Percentiles rank a stretch among this genome's conserved stretches.
These are phyloP conservation scores for Bujurquina vittata DNA, from an alignment of 2,113 vertebrate species.

Conservation along the genomic window DNA sequence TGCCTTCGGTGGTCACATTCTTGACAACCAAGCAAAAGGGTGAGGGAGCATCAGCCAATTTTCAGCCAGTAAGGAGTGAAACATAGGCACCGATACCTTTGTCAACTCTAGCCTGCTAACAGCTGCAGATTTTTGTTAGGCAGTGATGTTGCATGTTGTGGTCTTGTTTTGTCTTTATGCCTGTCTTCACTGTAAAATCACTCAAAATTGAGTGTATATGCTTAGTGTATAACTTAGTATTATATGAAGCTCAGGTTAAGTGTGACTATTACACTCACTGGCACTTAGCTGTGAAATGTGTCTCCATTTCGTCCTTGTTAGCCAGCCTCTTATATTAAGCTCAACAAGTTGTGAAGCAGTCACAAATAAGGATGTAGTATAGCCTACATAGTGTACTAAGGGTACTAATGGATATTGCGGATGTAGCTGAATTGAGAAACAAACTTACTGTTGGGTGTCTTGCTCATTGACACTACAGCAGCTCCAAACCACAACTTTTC, in stretches of 20 bases:
- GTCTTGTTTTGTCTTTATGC: neutral
- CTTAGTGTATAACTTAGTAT: neutral
- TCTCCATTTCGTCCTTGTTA: neutral
- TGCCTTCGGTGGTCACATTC: neutral
- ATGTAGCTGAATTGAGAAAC: neutral
- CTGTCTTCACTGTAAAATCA: neutral
- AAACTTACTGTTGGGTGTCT: neutral
- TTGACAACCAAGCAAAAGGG: neutral
- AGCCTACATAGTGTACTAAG: neutral
- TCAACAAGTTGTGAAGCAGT: neutral
- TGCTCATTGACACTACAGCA: neutral
- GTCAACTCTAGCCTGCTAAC: neutral
- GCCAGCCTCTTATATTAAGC: neutral
- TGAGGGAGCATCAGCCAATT: neutral
- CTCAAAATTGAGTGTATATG: neutral
- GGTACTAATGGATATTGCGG: neutral
- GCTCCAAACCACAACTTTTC: neutral
- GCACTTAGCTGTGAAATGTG: neutral
- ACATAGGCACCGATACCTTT: no score
- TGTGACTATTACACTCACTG: no score
- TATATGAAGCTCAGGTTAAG: no score
- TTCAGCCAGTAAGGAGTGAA: neutral
- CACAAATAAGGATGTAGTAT: neutral
- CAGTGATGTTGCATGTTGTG: neutral
- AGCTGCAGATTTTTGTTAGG: neutral